Evolutionary conservation across 2,888 invertebrate genomes (phyloP).

Genomic region (Cepaea hortensis): DNA sequence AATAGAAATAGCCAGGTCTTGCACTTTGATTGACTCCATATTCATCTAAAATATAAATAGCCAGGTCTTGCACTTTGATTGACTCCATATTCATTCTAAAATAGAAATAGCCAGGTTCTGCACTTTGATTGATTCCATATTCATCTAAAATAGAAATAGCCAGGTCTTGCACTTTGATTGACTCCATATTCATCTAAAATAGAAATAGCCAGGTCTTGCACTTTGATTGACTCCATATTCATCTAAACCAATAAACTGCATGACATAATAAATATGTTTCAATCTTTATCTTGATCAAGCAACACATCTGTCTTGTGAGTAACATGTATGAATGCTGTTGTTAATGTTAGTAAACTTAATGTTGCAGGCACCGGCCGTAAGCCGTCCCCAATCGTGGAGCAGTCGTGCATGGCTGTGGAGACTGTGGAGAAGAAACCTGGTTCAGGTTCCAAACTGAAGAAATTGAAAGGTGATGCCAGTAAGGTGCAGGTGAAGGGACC

Average conservation of each 20-base stretch:
- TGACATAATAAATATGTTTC: not conserved
- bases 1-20: too few species aligned
- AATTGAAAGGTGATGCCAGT: conserved; percentile 94
- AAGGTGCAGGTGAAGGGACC: conserved; percentile 94
- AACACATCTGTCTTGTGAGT: not conserved
- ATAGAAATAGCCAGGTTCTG: too few species aligned
- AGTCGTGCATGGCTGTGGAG: conserved; percentile 93
- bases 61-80: too few species aligned
- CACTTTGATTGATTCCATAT: too few species aligned
- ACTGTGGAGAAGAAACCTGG: conserved; percentile 82
- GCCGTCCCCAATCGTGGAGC: conserved; percentile 80
- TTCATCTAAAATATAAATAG: too few species aligned
- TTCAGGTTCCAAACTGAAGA: conserved; percentile 81
- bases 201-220: too few species aligned
- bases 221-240: too few species aligned
- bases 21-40: too few species aligned
- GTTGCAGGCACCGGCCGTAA: conserved; percentile 70
- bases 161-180: too few species aligned
- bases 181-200: too few species aligned
- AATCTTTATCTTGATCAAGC: not conserved
- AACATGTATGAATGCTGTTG: not conserved
- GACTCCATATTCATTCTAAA: too few species aligned
- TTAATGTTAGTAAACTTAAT: not conserved
- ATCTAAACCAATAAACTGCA: not conserved
- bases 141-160: too few species aligned